These are phyloP conservation scores for Sciurus carolinensis DNA, from an alignment of 2,797 vertebrate genomes.

Conservation along the genomic window DNA sequence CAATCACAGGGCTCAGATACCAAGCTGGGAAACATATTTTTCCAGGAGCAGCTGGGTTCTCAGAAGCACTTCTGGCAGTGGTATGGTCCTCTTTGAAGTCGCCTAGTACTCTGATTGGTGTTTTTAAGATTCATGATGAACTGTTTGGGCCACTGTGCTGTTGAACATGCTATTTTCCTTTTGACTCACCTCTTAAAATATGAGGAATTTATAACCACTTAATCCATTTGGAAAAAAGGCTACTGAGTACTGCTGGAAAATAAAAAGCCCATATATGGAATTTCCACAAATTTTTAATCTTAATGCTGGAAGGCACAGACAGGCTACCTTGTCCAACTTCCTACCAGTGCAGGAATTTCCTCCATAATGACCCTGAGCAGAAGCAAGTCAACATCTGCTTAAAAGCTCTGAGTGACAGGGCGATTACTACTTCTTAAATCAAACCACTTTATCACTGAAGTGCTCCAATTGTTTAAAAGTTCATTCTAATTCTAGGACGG, in stretches of 20 bases:
- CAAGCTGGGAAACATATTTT: constrained; percentile 73
- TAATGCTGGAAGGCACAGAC: background rate
- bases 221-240: background rate
- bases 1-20: constrained; percentile 50
- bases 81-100: constrained; percentile 25
- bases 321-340: background rate
- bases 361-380: background rate
- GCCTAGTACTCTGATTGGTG: constrained; percentile 21
- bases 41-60: constrained; percentile 80
- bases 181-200: constrained; percentile 66
- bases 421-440: background rate
- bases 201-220: constrained; percentile 40
- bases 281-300: constrained; percentile 52
- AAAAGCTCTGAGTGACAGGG: constrained; percentile 32
- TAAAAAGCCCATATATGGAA: constrained; percentile 31
- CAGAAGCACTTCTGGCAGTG: constrained; percentile 13
- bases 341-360: background rate
- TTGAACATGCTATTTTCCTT: constrained; percentile 30
- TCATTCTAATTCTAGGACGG: background rate
- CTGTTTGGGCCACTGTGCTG: background rate
- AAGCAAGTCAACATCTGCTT: constrained; percentile 32
- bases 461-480: background rate
- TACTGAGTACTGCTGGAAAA: background rate
- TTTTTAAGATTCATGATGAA: constrained; percentile 50
- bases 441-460: background rate